Conservation (phyloP, 2,113 vertebrate genomes). For the Notarius quadriscutis region DNA sequence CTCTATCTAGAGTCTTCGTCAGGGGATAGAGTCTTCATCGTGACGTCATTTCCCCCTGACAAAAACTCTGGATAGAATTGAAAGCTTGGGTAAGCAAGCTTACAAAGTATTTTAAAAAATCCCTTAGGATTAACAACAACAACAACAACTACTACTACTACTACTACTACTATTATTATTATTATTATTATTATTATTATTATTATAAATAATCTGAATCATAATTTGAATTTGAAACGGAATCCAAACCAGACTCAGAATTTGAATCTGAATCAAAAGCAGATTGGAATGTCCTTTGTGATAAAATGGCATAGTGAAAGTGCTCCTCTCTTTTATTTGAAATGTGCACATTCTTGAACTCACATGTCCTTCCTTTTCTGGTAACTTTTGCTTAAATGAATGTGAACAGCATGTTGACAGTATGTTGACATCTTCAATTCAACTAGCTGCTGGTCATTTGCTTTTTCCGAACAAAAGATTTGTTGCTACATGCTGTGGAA, state of each 20-base stretch:
- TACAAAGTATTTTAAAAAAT: too few species aligned
- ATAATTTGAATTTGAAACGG: too few species aligned
- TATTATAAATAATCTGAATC: too few species aligned
- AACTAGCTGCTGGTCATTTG: neutral
- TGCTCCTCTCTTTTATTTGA: neutral
- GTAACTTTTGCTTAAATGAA: neutral
- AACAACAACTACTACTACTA: too few species aligned
- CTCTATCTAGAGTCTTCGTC: too few species aligned
- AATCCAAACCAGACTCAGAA: neutral
- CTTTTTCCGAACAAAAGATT: neutral
- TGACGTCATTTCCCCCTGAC: too few species aligned
- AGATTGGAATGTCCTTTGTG: neutral
- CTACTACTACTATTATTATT: too few species aligned
- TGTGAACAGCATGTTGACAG: conserved; percentile 1
- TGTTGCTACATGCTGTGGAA: neutral
- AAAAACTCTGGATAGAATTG: too few species aligned
- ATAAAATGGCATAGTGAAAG: neutral
- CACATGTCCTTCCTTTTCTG: neutral
- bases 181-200: too few species aligned
- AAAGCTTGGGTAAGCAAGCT: too few species aligned
- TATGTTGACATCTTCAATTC: neutral
- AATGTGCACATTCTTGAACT: neutral
- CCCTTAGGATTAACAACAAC: too few species aligned
- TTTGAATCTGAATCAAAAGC: neutral
- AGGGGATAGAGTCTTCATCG: too few species aligned